phyloP scores from a whole-genome alignment of 2,888 invertebrate species.

The Rhingia rostrata region DNA sequence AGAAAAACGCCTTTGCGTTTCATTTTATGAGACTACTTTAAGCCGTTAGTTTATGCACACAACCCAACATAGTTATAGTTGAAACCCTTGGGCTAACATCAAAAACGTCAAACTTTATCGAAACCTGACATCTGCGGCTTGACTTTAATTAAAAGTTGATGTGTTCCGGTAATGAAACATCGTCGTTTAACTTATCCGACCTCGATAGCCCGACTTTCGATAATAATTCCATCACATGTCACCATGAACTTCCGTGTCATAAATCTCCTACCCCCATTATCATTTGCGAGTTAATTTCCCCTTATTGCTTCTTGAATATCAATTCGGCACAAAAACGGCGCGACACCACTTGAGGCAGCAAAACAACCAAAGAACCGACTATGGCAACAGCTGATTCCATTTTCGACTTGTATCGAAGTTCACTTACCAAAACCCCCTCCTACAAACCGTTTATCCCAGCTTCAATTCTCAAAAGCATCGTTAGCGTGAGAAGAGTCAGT shows the following conservation, averaged over 20 bases:
- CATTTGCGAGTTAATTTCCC: constrained; percentile 55
- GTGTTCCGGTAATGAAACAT: too few relatives aligned
- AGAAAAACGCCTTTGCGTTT: too few relatives aligned
- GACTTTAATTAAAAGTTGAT: too few relatives aligned
- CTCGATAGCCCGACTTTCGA: constrained; percentile 37
- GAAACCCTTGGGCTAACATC: too few relatives aligned
- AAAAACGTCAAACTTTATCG: too few relatives aligned
- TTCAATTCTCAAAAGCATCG: constrained; percentile 58
- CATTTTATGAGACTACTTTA: too few relatives aligned
- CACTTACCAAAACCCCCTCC: not conserved
- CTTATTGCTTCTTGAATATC: constrained; percentile 43
- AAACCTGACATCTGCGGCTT: too few relatives aligned
- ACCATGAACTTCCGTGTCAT: not conserved
- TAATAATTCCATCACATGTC: constrained; percentile 64
- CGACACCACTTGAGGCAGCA: constrained; percentile 28
- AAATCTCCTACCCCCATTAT: constrained; percentile 9
- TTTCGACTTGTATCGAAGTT: constrained; percentile 57
- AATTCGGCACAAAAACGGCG: constrained; percentile 48
- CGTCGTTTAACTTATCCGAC: constrained; percentile 11
- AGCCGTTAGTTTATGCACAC: too few relatives aligned
- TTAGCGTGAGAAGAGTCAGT: constrained; percentile 57
- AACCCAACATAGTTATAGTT: too few relatives aligned
- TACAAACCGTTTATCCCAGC: constrained; percentile 34
- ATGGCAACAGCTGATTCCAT: constrained; percentile 68
- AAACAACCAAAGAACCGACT: constrained; percentile 16